Evolutionary conservation across 2,888 invertebrate species (phyloP), one percentile per base, ranked within the genome.

Genomic region (Chirona hameri): DNA sequence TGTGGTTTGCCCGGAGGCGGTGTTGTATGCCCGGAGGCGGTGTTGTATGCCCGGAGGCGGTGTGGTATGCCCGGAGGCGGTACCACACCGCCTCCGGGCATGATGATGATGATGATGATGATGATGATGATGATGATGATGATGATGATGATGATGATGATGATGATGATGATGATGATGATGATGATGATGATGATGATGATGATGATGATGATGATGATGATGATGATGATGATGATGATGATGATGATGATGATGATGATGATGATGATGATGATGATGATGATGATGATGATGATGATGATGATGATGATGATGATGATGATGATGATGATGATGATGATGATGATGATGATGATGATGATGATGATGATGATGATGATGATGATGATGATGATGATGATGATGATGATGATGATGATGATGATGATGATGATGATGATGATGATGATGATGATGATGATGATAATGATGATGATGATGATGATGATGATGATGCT

Each of bases 291-390:
- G 31, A 79, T 79, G 79, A 79, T 29, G n/a, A 79, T 79, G 79
- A 79, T 29, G 31, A n/a, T 79, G 31, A 65, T 65, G 65, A 65
- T 65, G 65, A 65, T 65, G 65, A 65, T 65, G 65, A 65, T 65
- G 65, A 65, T 79, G 79, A 29, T 29, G 31, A 29, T 79, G 79
- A 79, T 79, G 79, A n/a, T 79, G 79, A 27, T 29, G 31, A 21
- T 79, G 79, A 79, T 29, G 31, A 79, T 29, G 79, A 29, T 29
- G 31, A 79, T 79, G 79, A 79, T 29, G n/a, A 79, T 79, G 79
- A 79, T 27, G 31, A n/a, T 79, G 79, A 79, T 29, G 31, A 79
- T 29, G 79, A 29, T 29, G 31, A 79, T 79, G 79, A 27, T 29
- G n/a, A 79, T 79, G 79, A 79, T 29, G 31, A 21, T 29, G 31